Conservation (phyloP, 1,140 invertebrate genomes). For the Drosophila varians region DNA sequence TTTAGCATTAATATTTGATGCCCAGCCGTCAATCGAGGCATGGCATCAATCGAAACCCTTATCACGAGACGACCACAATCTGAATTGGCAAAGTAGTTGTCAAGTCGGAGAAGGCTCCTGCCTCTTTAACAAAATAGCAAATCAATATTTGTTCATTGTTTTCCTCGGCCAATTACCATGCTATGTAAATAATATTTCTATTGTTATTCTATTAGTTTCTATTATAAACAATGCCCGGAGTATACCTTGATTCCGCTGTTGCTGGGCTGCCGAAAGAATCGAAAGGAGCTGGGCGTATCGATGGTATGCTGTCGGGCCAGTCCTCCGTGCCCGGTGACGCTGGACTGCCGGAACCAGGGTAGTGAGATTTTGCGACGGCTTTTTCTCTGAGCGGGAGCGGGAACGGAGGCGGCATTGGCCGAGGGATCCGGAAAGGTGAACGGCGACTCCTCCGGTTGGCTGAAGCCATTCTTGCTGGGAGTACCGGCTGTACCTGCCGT, state of each 20-base stretch:
- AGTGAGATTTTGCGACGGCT: constrained; percentile 93
- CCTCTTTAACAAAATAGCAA: background rate
- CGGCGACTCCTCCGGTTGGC: constrained; percentile 55
- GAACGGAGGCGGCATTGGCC: constrained; percentile 84
- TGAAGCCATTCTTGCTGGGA: constrained; percentile 22
- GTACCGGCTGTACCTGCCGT: constrained; percentile 28
- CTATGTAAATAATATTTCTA: background rate
- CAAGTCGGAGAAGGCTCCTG: background rate
- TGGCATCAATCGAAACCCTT: constrained; percentile 45
- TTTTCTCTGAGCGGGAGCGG: constrained; percentile 85
- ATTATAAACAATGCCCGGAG: background rate
- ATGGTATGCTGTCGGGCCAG: constrained; percentile 94
- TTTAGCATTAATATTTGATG: constrained; percentile 57
- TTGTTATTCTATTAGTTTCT: background rate
- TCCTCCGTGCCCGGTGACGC: constrained; percentile 88
- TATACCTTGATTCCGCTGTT: constrained; percentile 84
- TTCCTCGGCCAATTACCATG: background rate
- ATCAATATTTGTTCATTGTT: background rate
- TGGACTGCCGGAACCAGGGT: constrained; percentile 93
- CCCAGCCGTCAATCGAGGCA: constrained; percentile 26
- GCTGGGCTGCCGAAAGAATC: constrained; percentile 80
- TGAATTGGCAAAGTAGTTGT: background rate
- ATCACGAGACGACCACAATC: constrained; percentile 15
- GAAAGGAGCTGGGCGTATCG: constrained; percentile 93
- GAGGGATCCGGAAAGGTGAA: constrained; percentile 65